Evolutionary conservation across 2,797 vertebrate species (phyloP).

Genomic region (Sebastolobus altivelis): DNA sequence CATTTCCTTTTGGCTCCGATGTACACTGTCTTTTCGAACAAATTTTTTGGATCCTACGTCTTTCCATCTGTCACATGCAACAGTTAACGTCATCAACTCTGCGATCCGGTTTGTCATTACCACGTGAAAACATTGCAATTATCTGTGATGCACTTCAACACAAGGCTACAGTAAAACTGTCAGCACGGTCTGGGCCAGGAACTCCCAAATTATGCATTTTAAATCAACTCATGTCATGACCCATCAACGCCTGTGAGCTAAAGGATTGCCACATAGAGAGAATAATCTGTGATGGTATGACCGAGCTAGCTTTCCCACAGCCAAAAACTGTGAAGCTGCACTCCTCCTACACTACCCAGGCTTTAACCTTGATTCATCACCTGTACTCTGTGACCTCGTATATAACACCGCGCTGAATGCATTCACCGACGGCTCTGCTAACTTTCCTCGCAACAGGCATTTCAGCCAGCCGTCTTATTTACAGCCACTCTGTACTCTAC

Average conservation of each 20-base stretch:
- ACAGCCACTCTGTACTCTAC: slow-evolving; percentile 79
- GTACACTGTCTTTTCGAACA: background rate
- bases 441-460: slow-evolving; percentile 33
- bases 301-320: slow-evolving; percentile 41
- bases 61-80: slow-evolving; percentile 5
- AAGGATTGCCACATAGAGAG: slow-evolving; percentile 33
- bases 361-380: slow-evolving; percentile 57
- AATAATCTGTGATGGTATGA: slow-evolving; percentile 26
- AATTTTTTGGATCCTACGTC: background rate
- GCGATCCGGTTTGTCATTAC: slow-evolving; percentile 37
- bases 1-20: slow-evolving; percentile 11
- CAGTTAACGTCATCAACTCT: background rate
- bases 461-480: slow-evolving; percentile 64
- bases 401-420: slow-evolving; percentile 56
- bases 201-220: background rate
- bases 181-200: background rate
- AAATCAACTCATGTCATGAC: slow-evolving; percentile 3
- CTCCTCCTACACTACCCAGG: slow-evolving; percentile 45
- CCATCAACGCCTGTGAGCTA: background rate
- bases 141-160: slow-evolving; percentile 21
- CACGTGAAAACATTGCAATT: slow-evolving; percentile 30
- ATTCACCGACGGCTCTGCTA: slow-evolving; percentile 47
- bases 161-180: slow-evolving; percentile 22
- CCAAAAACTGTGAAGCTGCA: slow-evolving; percentile 21
- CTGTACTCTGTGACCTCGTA: slow-evolving; percentile 50